phyloP scores from a whole-genome alignment of 2,888 invertebrate species.

The Germaria angustata region DNA sequence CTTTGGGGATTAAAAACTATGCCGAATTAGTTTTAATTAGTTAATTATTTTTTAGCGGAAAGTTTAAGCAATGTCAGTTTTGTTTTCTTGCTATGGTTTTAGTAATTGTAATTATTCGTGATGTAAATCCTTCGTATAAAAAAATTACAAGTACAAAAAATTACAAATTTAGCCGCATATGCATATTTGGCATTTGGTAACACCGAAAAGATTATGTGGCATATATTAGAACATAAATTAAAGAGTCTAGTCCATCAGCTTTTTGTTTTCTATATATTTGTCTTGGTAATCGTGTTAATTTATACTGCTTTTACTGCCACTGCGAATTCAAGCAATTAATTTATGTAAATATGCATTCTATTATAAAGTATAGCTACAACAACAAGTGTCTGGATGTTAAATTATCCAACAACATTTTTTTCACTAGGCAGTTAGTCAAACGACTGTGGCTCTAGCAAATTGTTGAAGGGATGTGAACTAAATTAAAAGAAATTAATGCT shows the following conservation, averaged over 20 bases:
- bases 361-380: slow-evolving; percentile 11
- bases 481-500: slow-evolving; percentile 49
- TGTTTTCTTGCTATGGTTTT: too few relatives aligned
- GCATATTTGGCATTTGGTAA: slow-evolving; percentile 18
- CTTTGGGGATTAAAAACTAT: too few relatives aligned
- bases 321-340: slow-evolving; percentile 64
- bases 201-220: not conserved
- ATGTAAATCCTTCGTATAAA: too few relatives aligned
- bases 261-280: slow-evolving; percentile 45
- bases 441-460: slow-evolving; percentile 21
- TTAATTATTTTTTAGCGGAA: too few relatives aligned
- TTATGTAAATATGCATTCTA: slow-evolving; percentile 66
- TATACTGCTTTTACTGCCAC: slow-evolving; percentile 60
- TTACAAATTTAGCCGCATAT: too few relatives aligned
- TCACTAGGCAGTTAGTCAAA: not conserved
- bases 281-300: slow-evolving; percentile 62
- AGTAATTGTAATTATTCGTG: too few relatives aligned
- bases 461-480: slow-evolving; percentile 39
- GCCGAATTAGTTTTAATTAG: too few relatives aligned
- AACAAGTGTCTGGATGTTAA: not conserved
- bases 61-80: too few relatives aligned
- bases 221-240: not conserved
- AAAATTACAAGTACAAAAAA: too few relatives aligned
- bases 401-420: not conserved
- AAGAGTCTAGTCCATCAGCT: slow-evolving; percentile 15